Evolutionary conservation across 2,888 invertebrate species (phyloP), one percentile per base, ranked within the genome.

Genomic region (Monoplex corrugatus): DNA sequence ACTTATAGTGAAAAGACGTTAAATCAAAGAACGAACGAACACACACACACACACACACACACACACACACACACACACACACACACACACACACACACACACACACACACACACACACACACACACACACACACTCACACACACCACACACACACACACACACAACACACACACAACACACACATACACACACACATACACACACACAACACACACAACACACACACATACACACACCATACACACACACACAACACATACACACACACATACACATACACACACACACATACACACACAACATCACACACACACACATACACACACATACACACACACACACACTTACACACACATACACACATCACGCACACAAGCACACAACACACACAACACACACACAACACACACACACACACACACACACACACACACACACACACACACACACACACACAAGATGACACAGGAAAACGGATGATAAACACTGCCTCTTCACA

Each of bases 81-180:
- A 23, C 63, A 23, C 63, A 23, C 63, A 23, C 23, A 23, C 23
- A 28, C 23, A 8, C n/a, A n/a, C n/a, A n/a, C n/a, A n/a, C n/a
- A n/a, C n/a, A n/a, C n/a, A n/a, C n/a, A n/a, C n/a, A n/a, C n/a
- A n/a, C n/a, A n/a, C n/a, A n/a, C n/a, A n/a, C n/a, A n/a, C n/a
- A n/a, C n/a, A n/a, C n/a, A n/a, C n/a, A n/a, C n/a, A n/a, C n/a
- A n/a, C n/a, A n/a, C n/a, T n/a, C n/a, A 3, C 23, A 28, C 23
- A 23, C 23, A 23, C 23, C 35, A 78, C 75, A 78, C 75, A 78
- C 75, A 78, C 35, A 78, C 75, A 78, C 35, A 78, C 75, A 78
- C 35, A 78, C 63, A 63, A 63, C 50, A 50, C 50, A 50, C 50
- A 50, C 50, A 50, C 50, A 50, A n/a, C 50, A 50, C 50, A 50